Evolutionary conservation across 2,113 vertebrate species (phyloP).

Genomic region (Tragelaphus scriptus): DNA sequence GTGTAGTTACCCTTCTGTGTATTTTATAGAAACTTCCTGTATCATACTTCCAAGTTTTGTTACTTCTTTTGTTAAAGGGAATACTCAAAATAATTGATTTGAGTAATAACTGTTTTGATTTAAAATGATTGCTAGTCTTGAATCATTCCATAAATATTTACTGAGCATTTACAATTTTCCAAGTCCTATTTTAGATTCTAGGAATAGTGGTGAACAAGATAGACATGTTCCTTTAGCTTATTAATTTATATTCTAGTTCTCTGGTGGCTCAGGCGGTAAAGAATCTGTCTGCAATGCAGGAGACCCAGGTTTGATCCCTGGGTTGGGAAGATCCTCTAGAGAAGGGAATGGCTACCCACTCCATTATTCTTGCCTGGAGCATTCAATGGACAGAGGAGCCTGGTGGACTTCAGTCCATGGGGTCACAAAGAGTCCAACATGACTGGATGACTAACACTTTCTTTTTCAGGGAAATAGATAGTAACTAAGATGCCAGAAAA

Average conservation of each 20-base stretch:
- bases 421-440: neutral
- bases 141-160: neutral
- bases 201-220: neutral
- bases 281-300: neutral
- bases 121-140: neutral
- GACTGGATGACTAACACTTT: neutral
- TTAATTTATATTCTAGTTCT: neutral
- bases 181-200: neutral
- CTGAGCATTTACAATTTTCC: neutral
- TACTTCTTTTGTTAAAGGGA: neutral
- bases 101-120: neutral
- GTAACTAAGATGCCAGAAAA: neutral
- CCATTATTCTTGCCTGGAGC: neutral
- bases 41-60: neutral
- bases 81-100: neutral
- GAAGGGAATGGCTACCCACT: neutral
- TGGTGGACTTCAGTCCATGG: neutral
- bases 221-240: neutral
- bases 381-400: neutral
- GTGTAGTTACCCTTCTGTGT: neutral
- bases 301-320: neutral
- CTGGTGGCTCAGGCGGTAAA: neutral
- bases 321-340: neutral
- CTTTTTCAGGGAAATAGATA: neutral
- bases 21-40: neutral